These are phyloP conservation scores for Clusia tigrina DNA, from an alignment of 2,888 invertebrate species.

Conservation along the genomic window DNA sequence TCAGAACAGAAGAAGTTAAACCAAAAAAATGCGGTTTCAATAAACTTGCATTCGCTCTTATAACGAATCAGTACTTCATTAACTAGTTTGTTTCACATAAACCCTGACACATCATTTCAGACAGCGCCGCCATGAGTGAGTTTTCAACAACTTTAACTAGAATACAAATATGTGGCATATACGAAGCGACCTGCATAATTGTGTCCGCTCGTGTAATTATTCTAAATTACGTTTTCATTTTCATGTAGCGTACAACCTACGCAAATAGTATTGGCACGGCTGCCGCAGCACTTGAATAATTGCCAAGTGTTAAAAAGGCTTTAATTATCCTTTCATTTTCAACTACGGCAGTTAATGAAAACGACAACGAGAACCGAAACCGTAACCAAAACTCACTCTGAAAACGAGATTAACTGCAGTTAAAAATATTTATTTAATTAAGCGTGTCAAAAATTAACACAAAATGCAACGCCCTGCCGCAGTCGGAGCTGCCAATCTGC, in stretches of 20 bases:
- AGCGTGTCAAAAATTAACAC: conserved; percentile 15
- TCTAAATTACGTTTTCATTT: background rate
- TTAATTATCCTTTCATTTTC: conserved; percentile 21
- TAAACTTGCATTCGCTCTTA: too few relatives aligned
- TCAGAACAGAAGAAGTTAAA: too few relatives aligned
- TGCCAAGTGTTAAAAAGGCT: background rate
- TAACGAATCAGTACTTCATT: too few relatives aligned
- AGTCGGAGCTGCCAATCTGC: too few relatives aligned
- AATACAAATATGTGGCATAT: too few relatives aligned
- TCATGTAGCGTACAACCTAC: background rate
- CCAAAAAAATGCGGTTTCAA: too few relatives aligned
- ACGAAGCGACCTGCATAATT: too few relatives aligned
- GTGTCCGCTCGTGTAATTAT: too few relatives aligned
- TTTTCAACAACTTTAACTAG: too few relatives aligned
- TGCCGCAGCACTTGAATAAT: background rate
- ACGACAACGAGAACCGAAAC: background rate
- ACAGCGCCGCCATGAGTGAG: too few relatives aligned
- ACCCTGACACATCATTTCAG: too few relatives aligned
- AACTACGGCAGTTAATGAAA: background rate
- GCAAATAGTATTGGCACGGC: background rate
- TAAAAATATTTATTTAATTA: conserved; percentile 19
- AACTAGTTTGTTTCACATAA: too few relatives aligned
- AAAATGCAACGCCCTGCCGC: conserved; percentile 13
- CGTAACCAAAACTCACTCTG: background rate
- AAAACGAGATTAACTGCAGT: background rate